Conservation (phyloP, 64 coral and sea anemone genomes). For the Anthopleura sola region DNA sequence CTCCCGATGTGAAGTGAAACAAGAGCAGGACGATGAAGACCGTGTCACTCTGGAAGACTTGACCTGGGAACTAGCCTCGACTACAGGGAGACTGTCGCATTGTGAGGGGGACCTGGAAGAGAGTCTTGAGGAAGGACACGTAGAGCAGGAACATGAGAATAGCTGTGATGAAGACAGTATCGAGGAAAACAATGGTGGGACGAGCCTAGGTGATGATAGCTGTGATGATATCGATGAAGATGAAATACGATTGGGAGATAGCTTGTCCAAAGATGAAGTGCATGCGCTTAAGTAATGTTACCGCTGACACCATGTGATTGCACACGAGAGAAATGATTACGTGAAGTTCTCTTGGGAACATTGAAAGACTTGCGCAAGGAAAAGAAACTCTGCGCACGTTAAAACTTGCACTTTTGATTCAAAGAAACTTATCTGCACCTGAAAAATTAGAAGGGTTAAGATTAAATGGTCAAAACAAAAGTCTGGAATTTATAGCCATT, state of each 20-base stretch:
- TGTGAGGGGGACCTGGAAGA: constrained; percentile 39
- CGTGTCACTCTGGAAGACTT: constrained; percentile 77
- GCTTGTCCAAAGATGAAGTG: background rate
- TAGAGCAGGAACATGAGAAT: background rate
- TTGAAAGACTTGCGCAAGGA: background rate
- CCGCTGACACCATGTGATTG: background rate
- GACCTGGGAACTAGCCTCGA: constrained; percentile 92
- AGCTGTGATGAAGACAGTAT: constrained; percentile 73
- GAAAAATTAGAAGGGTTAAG: background rate
- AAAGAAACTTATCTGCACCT: too few relatives aligned
- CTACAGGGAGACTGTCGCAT: constrained; percentile 68
- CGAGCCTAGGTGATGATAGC: constrained; percentile 3
- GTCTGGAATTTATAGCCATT: background rate
- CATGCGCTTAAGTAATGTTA: constrained; percentile 14
- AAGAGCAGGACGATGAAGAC: constrained; percentile 83
- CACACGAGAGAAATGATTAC: background rate
- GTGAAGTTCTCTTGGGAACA: too few relatives aligned
- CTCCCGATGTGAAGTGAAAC: constrained; percentile 20
- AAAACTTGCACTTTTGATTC: too few relatives aligned
- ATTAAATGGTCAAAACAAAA: background rate
- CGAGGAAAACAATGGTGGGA: constrained; percentile 46
- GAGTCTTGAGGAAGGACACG: background rate
- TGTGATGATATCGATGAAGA: constrained; percentile 18
- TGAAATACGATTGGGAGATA: background rate
- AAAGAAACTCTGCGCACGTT: background rate